A percentile compares a stretch with the other conserved stretches of the same genome.
These are phyloP conservation scores for Struthio camelus DNA, from an alignment of 2,113 vertebrate genomes.

Conservation along the genomic window DNA sequence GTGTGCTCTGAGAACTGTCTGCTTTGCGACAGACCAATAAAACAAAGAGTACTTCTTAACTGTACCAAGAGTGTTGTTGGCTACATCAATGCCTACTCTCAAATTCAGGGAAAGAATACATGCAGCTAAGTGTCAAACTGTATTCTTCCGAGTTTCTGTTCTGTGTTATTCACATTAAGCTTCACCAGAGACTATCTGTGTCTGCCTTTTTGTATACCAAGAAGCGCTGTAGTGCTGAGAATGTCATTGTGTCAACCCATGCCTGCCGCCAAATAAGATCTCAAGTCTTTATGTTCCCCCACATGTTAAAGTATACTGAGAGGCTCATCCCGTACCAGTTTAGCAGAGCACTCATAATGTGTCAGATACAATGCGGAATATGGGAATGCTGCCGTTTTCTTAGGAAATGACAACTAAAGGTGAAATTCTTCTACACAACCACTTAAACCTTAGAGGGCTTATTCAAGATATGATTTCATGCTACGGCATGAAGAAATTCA, in stretches of 20 bases:
- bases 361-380: not conserved
- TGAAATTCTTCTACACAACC: not conserved
- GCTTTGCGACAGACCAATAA: accelerated
- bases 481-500: not conserved
- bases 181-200: not conserved
- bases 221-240: not conserved
- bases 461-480: not conserved
- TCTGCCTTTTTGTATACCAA: not conserved
- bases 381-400: not conserved
- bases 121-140: not conserved
- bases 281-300: not conserved
- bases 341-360: not conserved
- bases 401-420: not conserved
- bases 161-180: not conserved
- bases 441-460: not conserved
- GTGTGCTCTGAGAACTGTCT: accelerated
- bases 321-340: not conserved
- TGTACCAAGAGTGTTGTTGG: not conserved
- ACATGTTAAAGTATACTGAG: not conserved
- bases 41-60: not conserved
- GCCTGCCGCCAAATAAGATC: not conserved
- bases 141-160: not conserved
- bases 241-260: not conserved
- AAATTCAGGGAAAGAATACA: not conserved
- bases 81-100: not conserved